Base-by-base conservation (phyloP, 2,797 vertebrate species). In the Naso thynnoides region DNA sequence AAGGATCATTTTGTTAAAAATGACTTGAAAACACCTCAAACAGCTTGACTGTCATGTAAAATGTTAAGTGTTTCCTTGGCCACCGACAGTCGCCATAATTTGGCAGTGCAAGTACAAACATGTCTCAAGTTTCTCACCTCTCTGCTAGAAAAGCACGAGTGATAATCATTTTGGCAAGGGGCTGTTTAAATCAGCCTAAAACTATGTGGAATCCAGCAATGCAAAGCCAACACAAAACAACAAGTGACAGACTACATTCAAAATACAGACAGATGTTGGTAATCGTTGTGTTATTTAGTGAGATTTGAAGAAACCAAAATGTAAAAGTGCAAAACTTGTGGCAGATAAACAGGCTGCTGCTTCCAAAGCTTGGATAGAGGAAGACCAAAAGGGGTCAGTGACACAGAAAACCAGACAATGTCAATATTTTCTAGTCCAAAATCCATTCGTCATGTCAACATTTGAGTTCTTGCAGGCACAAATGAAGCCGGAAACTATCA, bases 401-500 rank as follows among this genome's bases (percentile, higher is more conserved):
- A 65, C 33, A 55, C 59, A 53, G 41, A 33, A 66, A 66, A 66
- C 75, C 58, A 74, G 36, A 76, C 31, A 24, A 50, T 38, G 83
- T 90, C 88, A 87, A 90, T 82, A 89, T 75, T 53, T 78, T 63
- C 50, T 26, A 56, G 85, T 84, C 80, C 79, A 92, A 93, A 89
- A 81, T 93, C 76, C 86, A 83, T 15, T 54, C 11, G 5, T 13
- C 3, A 13, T 21, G 64, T 75, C 36, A 63, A 75, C 52, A 48
- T 29, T 8, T 23, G 0, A 62, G 29, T 57, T 23, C 16, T 13
- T 16, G 26, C 8, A 52, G 26, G 36, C 14, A 72, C 45, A 78
- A 39, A 56, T 3, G 1, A 16, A 36, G 13, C 33, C 10, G 10
- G 1, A 9, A 60, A 70, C 18, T 3, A 36, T 53, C 24, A 48